A percentile compares a stretch with the other conserved stretches of the same genome.
Conservation (phyloP, 1,140 invertebrate genomes). For the Drosophila asahinai region DNA sequence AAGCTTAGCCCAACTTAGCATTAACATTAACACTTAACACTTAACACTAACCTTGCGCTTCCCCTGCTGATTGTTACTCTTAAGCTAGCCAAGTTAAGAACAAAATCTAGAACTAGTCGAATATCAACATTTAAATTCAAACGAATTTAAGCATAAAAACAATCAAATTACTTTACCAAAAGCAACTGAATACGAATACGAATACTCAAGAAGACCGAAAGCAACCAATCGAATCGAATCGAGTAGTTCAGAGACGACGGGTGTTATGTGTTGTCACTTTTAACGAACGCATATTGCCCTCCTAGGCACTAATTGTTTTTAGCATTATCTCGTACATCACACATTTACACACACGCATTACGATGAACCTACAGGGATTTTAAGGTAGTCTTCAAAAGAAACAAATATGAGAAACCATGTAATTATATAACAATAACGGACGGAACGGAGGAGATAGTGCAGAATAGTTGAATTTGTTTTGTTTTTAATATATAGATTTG, state of each 20-base stretch:
- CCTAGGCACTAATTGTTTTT: constrained; percentile 48
- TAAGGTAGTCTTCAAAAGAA: constrained; percentile 77
- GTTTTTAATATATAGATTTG: constrained; percentile 61
- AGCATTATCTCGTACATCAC: constrained; percentile 51
- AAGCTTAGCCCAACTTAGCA: constrained; percentile 38
- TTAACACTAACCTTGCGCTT: constrained; percentile 52
- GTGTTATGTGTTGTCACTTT: constrained; percentile 51
- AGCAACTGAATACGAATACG: constrained; percentile 48
- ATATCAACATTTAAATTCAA: constrained; percentile 81
- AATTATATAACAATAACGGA: constrained; percentile 43
- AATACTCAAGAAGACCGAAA: constrained; percentile 58
- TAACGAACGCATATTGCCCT: constrained; percentile 44
- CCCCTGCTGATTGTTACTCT: constrained; percentile 55
- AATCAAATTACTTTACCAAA: constrained; percentile 79
- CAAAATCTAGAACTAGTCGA: constrained; percentile 49
- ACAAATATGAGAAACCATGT: constrained; percentile 56
- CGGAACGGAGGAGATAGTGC: constrained; percentile 5
- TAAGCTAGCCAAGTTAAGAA: constrained; percentile 33
- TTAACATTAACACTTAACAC: not conserved
- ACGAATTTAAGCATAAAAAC: constrained; percentile 82
- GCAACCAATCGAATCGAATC: constrained; percentile 34
- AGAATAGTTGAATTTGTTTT: constrained; percentile 75
- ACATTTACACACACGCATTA: constrained; percentile 50
- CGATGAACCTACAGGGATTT: constrained; percentile 84
- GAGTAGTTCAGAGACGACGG: constrained; percentile 25